Base-by-base conservation (phyloP, 2,797 vertebrate species). In the Glossophaga mutica region DNA sequence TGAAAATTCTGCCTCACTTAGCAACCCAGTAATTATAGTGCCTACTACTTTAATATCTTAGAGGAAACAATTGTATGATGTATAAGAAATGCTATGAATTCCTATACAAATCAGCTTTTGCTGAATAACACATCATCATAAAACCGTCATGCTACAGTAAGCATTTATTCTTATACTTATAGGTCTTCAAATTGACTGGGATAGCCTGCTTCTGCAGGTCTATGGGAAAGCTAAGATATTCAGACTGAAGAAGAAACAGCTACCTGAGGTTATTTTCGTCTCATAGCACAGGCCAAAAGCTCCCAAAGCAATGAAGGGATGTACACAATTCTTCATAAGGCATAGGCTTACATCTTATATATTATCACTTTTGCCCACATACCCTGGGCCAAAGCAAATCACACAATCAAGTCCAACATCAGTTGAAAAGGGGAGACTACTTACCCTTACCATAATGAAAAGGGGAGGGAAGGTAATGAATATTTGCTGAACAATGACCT, bases 351-450 rank as follows among this genome's bases (percentile, higher is more conserved):
- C 39, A 50, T 84, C 34, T 52, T 81, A 14, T 57, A 57, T 44
- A 29, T 78, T 77, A 68, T 29, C 71, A 46, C 57, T 90, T 91
- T 55, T 55, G 14, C 76, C 87, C 76, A 44, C 0, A 32, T 79
- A 50, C 55, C 59, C 9, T 29, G 71, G 42, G 34, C 57, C 68
- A 88, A 89, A 95, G 59, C 59, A 94, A 94, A 93, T 89, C 73
- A 92, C 32, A 87, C 12, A 87, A 52, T 59, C 50, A 93, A 96
- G 68, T 79, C 81, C 22, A 93, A 73, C 12, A 55, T 70, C 46
- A 67, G 1, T 48, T 34, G n/a, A n/a, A 94, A 92, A 84, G 22
- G 65, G 16, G 93, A 94, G 26, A 77, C 79, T 65, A 87, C 15
- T 87, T 73, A 37, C 1, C 48, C 4, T 16, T 39, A 24, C 11